A percentile compares a stretch with the other conserved stretches of the same genome.
Evolutionary conservation across 2,888 invertebrate genomes (phyloP).

Genomic region (Meteorus colon): DNA sequence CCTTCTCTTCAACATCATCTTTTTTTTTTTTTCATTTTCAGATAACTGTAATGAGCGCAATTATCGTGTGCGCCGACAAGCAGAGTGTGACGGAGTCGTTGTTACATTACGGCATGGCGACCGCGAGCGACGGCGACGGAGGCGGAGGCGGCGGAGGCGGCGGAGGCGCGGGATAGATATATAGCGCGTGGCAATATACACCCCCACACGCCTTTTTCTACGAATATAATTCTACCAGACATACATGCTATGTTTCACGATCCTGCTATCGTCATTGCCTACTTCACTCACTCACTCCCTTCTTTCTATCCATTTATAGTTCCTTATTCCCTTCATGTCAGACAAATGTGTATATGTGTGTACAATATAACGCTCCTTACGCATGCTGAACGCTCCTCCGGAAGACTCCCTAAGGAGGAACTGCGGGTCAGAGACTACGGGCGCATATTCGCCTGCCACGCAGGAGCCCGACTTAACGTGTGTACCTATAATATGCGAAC

Average conservation of each 20-base stretch:
- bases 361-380: slow-evolving; percentile 63
- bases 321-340: slow-evolving; percentile 30
- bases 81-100: slow-evolving; percentile 70
- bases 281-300: not conserved
- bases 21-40: slow-evolving; percentile 58
- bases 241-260: not conserved
- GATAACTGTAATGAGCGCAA: slow-evolving; percentile 71
- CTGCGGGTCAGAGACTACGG: slow-evolving; percentile 71
- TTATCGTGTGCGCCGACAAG: slow-evolving; percentile 71
- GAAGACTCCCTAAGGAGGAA: slow-evolving; percentile 67
- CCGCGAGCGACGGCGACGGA: slow-evolving; percentile 36
- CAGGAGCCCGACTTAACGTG: slow-evolving; percentile 16
- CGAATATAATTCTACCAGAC: slow-evolving; percentile 15
- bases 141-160: slow-evolving; percentile 38
- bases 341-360: slow-evolving; percentile 14
- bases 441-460: slow-evolving; percentile 62
- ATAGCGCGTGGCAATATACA: slow-evolving; percentile 66
- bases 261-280: not conserved
- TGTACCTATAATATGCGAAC: slow-evolving; percentile 56
- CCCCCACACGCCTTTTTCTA: slow-evolving; percentile 41
- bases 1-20: slow-evolving; percentile 3
- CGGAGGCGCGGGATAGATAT: slow-evolving; percentile 60
- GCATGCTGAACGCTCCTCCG: slow-evolving; percentile 66
- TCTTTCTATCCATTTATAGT: not conserved
- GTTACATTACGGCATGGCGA: slow-evolving; percentile 63